Conservation (phyloP, 1,140 invertebrate genomes). For the Carposina sasakii region DNA sequence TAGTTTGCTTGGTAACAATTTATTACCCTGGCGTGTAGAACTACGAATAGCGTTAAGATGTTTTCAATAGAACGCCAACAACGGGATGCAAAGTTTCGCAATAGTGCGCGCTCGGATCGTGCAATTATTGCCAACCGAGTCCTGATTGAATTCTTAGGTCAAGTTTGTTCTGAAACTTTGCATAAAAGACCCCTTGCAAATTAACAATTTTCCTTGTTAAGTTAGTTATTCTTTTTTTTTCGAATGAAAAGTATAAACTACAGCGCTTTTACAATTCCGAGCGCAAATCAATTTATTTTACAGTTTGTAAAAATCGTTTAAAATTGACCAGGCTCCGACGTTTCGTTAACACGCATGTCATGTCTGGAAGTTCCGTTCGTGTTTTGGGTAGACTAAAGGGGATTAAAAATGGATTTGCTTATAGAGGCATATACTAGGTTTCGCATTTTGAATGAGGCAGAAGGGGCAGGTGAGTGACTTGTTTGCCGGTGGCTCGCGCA, state of each 20-base stretch:
- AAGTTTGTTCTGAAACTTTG: conserved; percentile 60
- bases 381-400: conserved; percentile 63
- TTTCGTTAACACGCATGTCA: conserved; percentile 66
- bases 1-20: conserved; percentile 57
- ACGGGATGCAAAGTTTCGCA: conserved; percentile 64
- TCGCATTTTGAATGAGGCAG: conserved; percentile 66
- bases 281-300: conserved; percentile 21
- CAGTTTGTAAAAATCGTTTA: conserved; percentile 40
- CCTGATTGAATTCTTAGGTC: conserved; percentile 68
- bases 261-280: background rate
- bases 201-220: conserved; percentile 49
- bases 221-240: conserved; percentile 36
- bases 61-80: conserved; percentile 68
- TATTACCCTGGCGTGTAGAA: conserved; percentile 57
- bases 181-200: conserved; percentile 57
- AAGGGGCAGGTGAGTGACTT: conserved; percentile 66
- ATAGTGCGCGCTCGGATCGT: conserved; percentile 58
- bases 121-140: conserved; percentile 66
- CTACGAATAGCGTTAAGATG: conserved; percentile 63
- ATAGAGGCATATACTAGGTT: conserved; percentile 63
- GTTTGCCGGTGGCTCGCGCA: conserved; percentile 57
- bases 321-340: conserved; percentile 60
- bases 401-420: conserved; percentile 69
- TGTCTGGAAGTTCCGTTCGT: conserved; percentile 62
- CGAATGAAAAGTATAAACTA: background rate